A percentile compares a stretch with the other conserved stretches of the same genome.
These are phyloP conservation scores for Clarias magur DNA, from an alignment of 2,113 vertebrate species.

Conservation along the genomic window DNA sequence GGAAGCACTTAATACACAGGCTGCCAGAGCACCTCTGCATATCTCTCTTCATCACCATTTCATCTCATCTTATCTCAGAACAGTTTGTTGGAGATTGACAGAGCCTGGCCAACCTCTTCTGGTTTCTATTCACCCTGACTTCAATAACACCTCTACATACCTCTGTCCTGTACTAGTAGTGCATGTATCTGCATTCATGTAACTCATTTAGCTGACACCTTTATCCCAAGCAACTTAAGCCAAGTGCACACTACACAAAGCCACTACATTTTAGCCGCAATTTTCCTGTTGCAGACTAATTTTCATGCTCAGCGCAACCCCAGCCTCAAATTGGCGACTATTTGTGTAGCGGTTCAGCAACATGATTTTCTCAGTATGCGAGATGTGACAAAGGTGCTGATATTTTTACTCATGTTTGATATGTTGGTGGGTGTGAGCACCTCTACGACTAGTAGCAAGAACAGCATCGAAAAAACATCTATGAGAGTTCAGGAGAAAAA, in stretches of 20 bases:
- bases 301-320: not conserved
- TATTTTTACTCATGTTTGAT: not conserved
- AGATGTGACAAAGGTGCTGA: not conserved
- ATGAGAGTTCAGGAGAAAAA: not conserved
- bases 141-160: not conserved
- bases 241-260: not conserved
- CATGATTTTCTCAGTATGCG: not conserved
- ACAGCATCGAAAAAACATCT: not conserved
- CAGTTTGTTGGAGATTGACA: not conserved
- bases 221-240: not conserved
- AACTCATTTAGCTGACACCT: not conserved
- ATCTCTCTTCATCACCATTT: constrained; percentile 24
- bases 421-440: not conserved
- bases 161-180: not conserved
- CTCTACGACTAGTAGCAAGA: not conserved
- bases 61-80: not conserved
- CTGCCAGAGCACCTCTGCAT: constrained; percentile 32
- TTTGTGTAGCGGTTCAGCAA: not conserved
- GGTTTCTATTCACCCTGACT: not conserved
- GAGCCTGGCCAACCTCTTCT: not conserved
- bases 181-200: constrained; percentile 1
- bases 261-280: too few relatives aligned
- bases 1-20: constrained; percentile 15
- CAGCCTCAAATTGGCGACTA: not conserved
- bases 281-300: not conserved